A percentile compares a stretch with the other conserved stretches of the same genome.
phyloP scores from a whole-genome alignment of 2,113 vertebrate genomes.

The Geothlypis trichas region DNA sequence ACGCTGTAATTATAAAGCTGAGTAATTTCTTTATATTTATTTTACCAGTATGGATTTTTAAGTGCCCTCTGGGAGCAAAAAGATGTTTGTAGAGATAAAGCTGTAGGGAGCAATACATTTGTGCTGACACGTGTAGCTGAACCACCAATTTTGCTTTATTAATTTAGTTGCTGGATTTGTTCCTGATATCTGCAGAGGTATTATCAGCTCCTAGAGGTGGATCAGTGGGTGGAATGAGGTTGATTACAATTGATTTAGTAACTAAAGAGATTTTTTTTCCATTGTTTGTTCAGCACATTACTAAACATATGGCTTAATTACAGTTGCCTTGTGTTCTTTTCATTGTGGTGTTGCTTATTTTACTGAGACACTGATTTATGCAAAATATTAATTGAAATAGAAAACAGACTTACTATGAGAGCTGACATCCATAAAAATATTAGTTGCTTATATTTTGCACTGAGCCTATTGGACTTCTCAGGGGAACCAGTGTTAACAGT shows the following conservation, averaged over 20 bases:
- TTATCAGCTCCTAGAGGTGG: conserved; percentile 33
- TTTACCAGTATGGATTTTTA: conserved; percentile 27
- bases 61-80: conserved; percentile 10
- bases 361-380: conserved; percentile 43
- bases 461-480: background rate
- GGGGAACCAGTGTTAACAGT: background rate
- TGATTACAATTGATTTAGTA: conserved; percentile 63
- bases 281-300: conserved; percentile 52
- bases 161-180: conserved; percentile 54
- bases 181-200: conserved; percentile 44
- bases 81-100: conserved; percentile 35
- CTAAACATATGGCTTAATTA: conserved; percentile 61
- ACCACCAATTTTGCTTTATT: conserved; percentile 52
- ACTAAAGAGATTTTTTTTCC: conserved; percentile 56
- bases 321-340: conserved; percentile 45
- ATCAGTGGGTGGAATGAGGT: conserved; percentile 25
- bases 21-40: conserved; percentile 23
- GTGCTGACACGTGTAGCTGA: conserved; percentile 9
- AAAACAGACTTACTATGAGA: conserved; percentile 40
- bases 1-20: conserved; percentile 19
- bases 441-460: conserved; percentile 13
- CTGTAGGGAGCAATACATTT: background rate
- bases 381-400: conserved; percentile 67
- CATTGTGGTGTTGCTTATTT: conserved; percentile 40
- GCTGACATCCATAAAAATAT: conserved; percentile 43